Percentiles rank a stretch among this genome's conserved stretches.
Conservation (phyloP, 2,113 vertebrate species). For the Atlantisia rogersi region DNA sequence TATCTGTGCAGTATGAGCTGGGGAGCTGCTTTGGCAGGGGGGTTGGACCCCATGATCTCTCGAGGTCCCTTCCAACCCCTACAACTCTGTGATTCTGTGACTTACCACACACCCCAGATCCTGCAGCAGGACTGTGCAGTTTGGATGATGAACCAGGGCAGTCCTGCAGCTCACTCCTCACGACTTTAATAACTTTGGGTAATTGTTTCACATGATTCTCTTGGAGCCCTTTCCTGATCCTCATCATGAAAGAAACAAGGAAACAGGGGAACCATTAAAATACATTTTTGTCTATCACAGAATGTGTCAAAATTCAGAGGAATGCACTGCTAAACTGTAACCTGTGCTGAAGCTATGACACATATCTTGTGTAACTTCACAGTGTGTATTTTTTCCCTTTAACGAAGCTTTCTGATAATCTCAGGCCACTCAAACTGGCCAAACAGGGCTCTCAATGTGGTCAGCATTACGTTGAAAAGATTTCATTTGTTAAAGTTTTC, state of each 20-base stretch:
- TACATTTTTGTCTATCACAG: not conserved
- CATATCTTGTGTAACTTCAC: not conserved
- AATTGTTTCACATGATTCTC: not conserved
- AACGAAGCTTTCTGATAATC: conserved; percentile 24
- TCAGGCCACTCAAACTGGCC: conserved; percentile 1
- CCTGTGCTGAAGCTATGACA: not conserved
- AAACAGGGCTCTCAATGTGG: conserved; percentile 24
- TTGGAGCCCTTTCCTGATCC: not conserved
- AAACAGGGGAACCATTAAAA: not conserved
- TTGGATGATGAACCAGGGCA: not conserved
- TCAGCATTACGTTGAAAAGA: conserved; percentile 70
- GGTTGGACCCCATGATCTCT: no score
- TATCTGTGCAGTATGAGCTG: no score
- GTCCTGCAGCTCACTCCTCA: not conserved
- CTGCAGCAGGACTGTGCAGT: not conserved
- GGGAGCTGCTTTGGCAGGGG: no score
- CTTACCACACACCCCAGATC: not conserved
- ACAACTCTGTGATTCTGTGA: not conserved
- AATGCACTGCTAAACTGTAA: not conserved
- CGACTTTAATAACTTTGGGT: not conserved
- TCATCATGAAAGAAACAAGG: not conserved
- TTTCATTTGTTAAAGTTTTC: conserved; percentile 65
- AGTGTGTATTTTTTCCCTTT: not conserved
- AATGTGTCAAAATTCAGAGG: conserved; percentile 1
- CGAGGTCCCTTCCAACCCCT: no score